Base-by-base conservation (phyloP, 2,113 vertebrate species). In the Rhinogobius similis region DNA sequence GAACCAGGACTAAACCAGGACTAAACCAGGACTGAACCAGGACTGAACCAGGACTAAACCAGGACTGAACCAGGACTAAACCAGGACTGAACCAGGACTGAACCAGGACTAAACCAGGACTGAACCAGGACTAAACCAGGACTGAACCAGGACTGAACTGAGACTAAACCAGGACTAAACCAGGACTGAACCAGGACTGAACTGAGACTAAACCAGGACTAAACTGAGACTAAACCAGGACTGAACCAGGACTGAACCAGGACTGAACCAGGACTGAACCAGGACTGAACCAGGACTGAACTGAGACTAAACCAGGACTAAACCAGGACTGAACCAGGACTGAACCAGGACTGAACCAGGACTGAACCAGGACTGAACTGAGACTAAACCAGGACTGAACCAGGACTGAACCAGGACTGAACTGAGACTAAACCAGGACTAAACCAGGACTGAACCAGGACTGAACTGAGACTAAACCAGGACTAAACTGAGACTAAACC, bases 401-500 rank as follows among this genome's bases (percentile, higher is more conserved):
- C 78, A 96, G 95, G 95, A 24, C 92, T 94, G 81, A 92, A 94
- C 71, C 86, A 24, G 26, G 24, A 5, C 27, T 18, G 14, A 20
- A 29, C 27, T 16, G n/a, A 20, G 18, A n/a, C 46, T 48, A 9
- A n/a, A 48, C 18, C 18, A n/a, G 20, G 20, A 48, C 46, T 48
- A n/a, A 7, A 48, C 5, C 46, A n/a, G 26, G 55, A 29, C 55
- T 58, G 5, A 2, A 27, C 24, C 55, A 58, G 26, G 53, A 14
- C 53, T 27, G 5, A 16, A 58, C 29, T 6, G 6, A 6, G 29
- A 32, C 29, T 32, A 32, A 32, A 32, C 29, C 29, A 32, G 29
- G 29, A 32, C 97, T 96, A 52, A 68, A 81, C 20, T 98, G 96
- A 95, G 97, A 97, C 78, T 95, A 93, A 86, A 92, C 90, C 32